These are phyloP conservation scores for Crambe crambe DNA, from an alignment of 37 sponge, comb jelly and placozoan genomes.

Conservation along the genomic window DNA sequence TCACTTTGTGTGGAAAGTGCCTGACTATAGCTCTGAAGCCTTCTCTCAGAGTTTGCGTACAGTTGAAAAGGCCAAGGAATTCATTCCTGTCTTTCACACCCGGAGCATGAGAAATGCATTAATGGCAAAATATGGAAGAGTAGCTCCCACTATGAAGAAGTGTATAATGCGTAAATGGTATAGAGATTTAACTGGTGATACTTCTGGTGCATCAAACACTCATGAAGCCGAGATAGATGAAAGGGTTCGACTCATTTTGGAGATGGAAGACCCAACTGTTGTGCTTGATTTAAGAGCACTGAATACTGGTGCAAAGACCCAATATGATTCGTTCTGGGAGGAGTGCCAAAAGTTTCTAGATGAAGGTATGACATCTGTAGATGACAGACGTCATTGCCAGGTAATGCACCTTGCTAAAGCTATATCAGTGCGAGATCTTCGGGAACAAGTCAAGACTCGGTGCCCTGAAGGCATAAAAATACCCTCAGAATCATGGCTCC, in stretches of 20 bases:
- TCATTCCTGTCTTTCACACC: conserved; percentile 35
- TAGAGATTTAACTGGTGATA: conserved; percentile 35
- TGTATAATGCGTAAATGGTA: conserved; percentile 19
- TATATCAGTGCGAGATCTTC: conserved; percentile 31
- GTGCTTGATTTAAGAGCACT: conserved; percentile 35
- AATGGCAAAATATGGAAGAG: conserved; percentile 46
- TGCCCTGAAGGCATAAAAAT: conserved; percentile 26
- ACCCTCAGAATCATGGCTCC: conserved; percentile 14
- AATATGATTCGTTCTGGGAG: conserved; percentile 53
- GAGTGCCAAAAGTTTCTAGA: conserved; percentile 51
- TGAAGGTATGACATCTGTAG: conserved; percentile 37
- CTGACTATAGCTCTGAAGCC: conserved; percentile 1
- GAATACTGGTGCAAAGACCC: conserved; percentile 15
- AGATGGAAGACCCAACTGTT: conserved; percentile 39
- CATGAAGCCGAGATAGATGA: conserved; percentile 31
- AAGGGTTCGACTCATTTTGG: conserved; percentile 4
- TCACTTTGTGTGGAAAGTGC: conserved; percentile 51
- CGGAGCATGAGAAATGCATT: conserved; percentile 20
- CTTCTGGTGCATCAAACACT: conserved; percentile 9
- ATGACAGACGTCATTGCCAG: conserved; percentile 47
- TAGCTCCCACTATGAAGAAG: conserved; percentile 23
- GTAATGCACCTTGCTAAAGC: conserved; percentile 16
- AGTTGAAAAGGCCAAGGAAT: conserved; percentile 30
- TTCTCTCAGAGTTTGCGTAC: conserved; percentile 15
- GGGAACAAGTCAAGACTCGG: conserved; percentile 29